Evolutionary conservation across 1,140 invertebrate species (phyloP).

Genomic region (Trachelipus rathkii): DNA sequence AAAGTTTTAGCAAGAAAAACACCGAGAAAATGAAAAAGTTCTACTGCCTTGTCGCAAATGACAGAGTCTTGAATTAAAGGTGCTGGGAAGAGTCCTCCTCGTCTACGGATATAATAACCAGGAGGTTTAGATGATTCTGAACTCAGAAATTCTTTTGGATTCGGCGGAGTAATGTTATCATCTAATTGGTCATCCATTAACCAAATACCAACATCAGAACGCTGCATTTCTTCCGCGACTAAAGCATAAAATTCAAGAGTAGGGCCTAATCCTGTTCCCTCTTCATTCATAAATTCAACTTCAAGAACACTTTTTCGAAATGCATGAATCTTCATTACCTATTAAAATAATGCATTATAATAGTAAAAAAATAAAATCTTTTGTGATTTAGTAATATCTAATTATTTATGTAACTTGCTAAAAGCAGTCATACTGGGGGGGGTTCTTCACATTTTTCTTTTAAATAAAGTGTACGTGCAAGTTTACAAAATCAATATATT

Average conservation of each 20-base stretch:
- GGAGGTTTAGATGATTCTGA: constrained; percentile 66
- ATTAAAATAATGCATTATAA: neutral
- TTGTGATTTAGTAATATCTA: too few relatives aligned
- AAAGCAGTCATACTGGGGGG: too few relatives aligned
- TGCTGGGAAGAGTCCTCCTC: constrained; percentile 88
- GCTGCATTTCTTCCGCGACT: constrained; percentile 90
- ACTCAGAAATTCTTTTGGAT: constrained; percentile 30
- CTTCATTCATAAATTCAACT: constrained; percentile 90
- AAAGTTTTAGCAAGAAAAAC: constrained; percentile 95
- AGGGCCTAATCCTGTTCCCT: constrained; percentile 97
- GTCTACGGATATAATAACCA: constrained; percentile 84
- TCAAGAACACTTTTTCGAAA: constrained; percentile 90
- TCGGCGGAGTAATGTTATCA: constrained; percentile 36
- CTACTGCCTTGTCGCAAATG: constrained; percentile 70
- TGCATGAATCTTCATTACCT: constrained; percentile 78
- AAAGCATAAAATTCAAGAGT: constrained; percentile 97
- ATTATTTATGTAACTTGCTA: too few relatives aligned
- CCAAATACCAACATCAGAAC: constrained; percentile 87
- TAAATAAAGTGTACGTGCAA: too few relatives aligned
- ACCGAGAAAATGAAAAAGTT: constrained; percentile 87
- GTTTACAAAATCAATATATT: too few relatives aligned
- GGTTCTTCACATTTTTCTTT: too few relatives aligned
- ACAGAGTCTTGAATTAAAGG: constrained; percentile 70
- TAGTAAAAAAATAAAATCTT: too few relatives aligned
- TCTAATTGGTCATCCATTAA: constrained; percentile 72